Evolutionary conservation across 2,113 vertebrate genomes (phyloP).

Genomic region (Vimba vimba): DNA sequence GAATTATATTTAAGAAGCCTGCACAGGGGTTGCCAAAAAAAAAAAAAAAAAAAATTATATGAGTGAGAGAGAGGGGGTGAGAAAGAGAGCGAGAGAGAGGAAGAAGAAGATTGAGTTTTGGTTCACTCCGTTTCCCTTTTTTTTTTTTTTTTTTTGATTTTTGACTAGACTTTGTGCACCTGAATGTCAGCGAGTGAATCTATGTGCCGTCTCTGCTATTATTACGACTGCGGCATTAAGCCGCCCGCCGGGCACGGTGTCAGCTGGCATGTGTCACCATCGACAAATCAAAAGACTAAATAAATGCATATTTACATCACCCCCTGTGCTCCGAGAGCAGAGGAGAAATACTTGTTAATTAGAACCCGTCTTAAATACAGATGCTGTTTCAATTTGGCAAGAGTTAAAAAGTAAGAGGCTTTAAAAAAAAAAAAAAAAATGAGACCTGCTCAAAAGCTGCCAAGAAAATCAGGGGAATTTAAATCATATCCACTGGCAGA

Average conservation of each 20-base stretch:
- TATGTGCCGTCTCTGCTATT: slow-evolving; percentile 65
- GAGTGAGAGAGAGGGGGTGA: not conserved
- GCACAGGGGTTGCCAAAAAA: slow-evolving; percentile 66
- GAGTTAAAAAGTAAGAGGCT: slow-evolving; percentile 69
- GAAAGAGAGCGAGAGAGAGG: not conserved
- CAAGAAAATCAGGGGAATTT: slow-evolving; percentile 72
- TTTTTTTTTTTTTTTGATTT: slow-evolving; percentile 38
- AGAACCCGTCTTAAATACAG: slow-evolving; percentile 73
- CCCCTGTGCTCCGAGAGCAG: slow-evolving; percentile 61
- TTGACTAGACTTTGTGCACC: slow-evolving; percentile 69
- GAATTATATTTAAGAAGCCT: slow-evolving; percentile 71
- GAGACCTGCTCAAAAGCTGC: slow-evolving; percentile 72
- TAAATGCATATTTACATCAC: slow-evolving; percentile 76
- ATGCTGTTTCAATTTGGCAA: slow-evolving; percentile 75
- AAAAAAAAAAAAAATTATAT: slow-evolving; percentile 47
- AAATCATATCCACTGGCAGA: slow-evolving; percentile 74
- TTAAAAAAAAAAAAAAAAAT: slow-evolving; percentile 67
- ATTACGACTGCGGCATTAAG: slow-evolving; percentile 73
- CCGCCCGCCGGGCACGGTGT: slow-evolving; percentile 70
- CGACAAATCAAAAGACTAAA: slow-evolving; percentile 74
- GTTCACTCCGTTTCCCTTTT: slow-evolving; percentile 30
- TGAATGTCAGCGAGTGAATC: slow-evolving; percentile 71
- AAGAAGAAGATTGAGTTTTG: slow-evolving; percentile 59
- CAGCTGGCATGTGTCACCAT: slow-evolving; percentile 77
- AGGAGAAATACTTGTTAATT: slow-evolving; percentile 69